Evolutionary conservation across 1,140 invertebrate genomes (phyloP), one percentile per base, ranked within the genome.

Genomic region (Neodiprion fabricii): DNA sequence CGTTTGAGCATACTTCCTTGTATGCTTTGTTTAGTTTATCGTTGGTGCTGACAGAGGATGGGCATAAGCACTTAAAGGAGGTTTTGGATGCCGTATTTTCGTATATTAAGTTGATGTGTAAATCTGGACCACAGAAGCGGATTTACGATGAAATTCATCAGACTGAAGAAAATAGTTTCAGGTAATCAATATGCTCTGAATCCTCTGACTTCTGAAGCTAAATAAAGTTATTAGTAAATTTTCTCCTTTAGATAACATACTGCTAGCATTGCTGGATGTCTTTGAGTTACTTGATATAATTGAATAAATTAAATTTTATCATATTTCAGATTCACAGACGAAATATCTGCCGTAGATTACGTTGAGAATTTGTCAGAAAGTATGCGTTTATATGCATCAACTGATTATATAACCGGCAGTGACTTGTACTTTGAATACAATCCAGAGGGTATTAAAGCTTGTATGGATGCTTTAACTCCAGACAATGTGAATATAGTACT

Each of bases 341-440:
- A 96, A 82, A 88, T 88, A 11, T 87, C 90, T 50, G 91, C 96
- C 0, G 86, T 91, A 1, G 94, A 96, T n/a, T 93, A 96, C 81
- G 96, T 96, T 0, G 94, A 96, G 88, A 86, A 91, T 17, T 77
- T 97, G 11, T 91, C 91, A 47, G 92, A 96, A 83, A 92, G 92
- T 73, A 96, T 96, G 93, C 95, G 96, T 68, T 91, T 92, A 79
- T 97, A 92, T 85, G 91, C 93, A 1, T 91, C 94, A 0, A 88
- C 92, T 81, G 92, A 97, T 83, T 95, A 96, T 79, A 90, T 98
- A 28, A 93, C 92, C 21, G 95, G 94, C 0, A 89, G 90, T 40
- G 90, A 93, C 72, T 84, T 97, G 0, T 93, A 93, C 83, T 94
- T 93, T 74, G 94, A 97, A 75, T 98, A 94, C 83, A 90, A 96